Percentiles rank a stretch among this genome's conserved stretches.
These are phyloP conservation scores for Microvelia longipes DNA, from an alignment of 1,140 invertebrate genomes.

Conservation along the genomic window DNA sequence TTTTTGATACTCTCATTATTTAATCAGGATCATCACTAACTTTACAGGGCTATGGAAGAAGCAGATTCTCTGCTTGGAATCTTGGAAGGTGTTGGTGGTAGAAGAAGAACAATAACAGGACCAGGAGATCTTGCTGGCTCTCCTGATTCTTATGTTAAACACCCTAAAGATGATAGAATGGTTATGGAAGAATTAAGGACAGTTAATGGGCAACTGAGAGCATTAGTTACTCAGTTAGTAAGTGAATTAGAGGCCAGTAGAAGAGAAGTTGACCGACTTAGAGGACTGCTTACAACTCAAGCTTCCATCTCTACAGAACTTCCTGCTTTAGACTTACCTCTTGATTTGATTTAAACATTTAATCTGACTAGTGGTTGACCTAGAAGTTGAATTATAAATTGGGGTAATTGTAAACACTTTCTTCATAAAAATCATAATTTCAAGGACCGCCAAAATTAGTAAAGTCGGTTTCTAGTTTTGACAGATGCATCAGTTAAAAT, in stretches of 20 bases:
- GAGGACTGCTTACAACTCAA: slow-evolving; percentile 35
- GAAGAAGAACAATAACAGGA: not conserved
- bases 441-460: too few species aligned
- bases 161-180: slow-evolving; percentile 37
- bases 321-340: slow-evolving; percentile 38
- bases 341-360: slow-evolving; percentile 28
- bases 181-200: slow-evolving; percentile 42
- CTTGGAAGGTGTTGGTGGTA: slow-evolving; percentile 22
- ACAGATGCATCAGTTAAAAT: too few species aligned
- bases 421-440: not conserved
- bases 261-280: slow-evolving; percentile 37
- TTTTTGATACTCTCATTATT: too few species aligned
- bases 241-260: slow-evolving; percentile 41
- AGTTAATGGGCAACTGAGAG: slow-evolving; percentile 18
- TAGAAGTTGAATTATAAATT: not conserved
- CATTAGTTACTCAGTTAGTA: slow-evolving; percentile 38
- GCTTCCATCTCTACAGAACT: slow-evolving; percentile 33
- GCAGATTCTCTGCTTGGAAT: slow-evolving; percentile 39
- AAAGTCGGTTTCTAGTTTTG: too few species aligned
- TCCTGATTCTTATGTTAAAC: slow-evolving; percentile 24
- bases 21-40: too few species aligned
- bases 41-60: slow-evolving; percentile 41
- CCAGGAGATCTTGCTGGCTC: slow-evolving; percentile 5
- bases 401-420: not conserved
- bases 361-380: not conserved